Conservation (phyloP, 2,797 vertebrate species). For the Hyperoplus immaculatus region DNA sequence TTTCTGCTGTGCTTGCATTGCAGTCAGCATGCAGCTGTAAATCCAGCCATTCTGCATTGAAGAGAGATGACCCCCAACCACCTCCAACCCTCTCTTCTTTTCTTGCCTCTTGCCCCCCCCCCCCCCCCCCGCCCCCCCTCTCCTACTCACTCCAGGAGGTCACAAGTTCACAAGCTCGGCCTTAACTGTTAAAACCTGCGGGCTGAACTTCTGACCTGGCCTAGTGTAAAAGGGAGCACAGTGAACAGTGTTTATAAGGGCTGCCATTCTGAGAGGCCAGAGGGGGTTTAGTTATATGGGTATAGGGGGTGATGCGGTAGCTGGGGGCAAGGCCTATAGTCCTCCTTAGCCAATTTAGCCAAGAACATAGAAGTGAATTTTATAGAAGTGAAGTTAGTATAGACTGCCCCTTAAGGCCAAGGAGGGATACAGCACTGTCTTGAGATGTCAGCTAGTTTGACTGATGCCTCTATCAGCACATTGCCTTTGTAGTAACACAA, state of each 20-base stretch:
- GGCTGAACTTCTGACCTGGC: constrained; percentile 87
- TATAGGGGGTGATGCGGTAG: constrained; percentile 22
- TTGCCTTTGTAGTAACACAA: constrained; percentile 8
- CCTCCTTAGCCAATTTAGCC: constrained; percentile 35
- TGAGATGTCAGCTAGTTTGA: constrained; percentile 25
- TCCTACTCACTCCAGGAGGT: constrained; percentile 79
- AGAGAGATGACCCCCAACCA: constrained; percentile 68
- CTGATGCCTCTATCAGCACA: constrained; percentile 29
- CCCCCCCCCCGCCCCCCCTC: constrained; percentile 44
- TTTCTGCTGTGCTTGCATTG: constrained; percentile 89
- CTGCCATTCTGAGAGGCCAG: constrained; percentile 66
- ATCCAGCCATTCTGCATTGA: constrained; percentile 87
- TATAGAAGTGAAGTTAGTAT: constrained; percentile 40
- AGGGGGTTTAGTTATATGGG: constrained; percentile 51
- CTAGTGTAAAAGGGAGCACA: constrained; percentile 80
- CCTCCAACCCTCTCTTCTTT: constrained; percentile 36
- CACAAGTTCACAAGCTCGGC: constrained; percentile 86
- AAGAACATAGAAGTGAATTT: constrained; percentile 56
- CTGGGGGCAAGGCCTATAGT: constrained; percentile 29
- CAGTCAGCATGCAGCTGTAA: constrained; percentile 88
- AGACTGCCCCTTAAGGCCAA: constrained; percentile 74
- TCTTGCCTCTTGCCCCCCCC: constrained; percentile 57
- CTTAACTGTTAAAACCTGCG: constrained; percentile 86
- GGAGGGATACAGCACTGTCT: constrained; percentile 28
- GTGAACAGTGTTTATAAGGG: constrained; percentile 81